These are phyloP conservation scores for Labeo calbasu DNA, from an alignment of 2,797 vertebrate species.

Conservation along the genomic window DNA sequence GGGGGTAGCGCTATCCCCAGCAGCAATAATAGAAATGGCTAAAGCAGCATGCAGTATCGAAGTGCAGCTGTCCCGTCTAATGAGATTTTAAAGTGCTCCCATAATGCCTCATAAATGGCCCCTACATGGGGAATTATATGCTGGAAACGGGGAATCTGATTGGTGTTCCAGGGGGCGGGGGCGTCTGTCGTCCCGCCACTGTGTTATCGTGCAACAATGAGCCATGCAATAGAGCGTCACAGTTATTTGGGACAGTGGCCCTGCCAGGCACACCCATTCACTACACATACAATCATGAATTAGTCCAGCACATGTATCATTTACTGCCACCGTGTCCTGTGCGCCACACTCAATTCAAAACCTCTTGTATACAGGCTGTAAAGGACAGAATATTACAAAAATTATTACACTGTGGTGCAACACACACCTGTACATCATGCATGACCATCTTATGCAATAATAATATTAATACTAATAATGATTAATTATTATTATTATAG, in stretches of 20 bases:
- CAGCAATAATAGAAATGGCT: constrained; percentile 75
- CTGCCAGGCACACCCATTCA: constrained; percentile 60
- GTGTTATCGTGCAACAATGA: constrained; percentile 62
- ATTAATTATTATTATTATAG: neutral
- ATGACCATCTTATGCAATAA: neutral
- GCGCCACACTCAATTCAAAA: constrained; percentile 43
- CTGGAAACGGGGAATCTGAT: constrained; percentile 75
- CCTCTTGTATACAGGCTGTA: constrained; percentile 34
- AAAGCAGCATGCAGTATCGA: constrained; percentile 77
- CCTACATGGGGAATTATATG: constrained; percentile 80
- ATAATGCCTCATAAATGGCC: constrained; percentile 78
- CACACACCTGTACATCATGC: neutral
- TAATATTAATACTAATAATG: too few relatives aligned
- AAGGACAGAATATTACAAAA: constrained; percentile 4
- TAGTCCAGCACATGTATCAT: constrained; percentile 55
- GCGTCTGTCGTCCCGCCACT: constrained; percentile 57
- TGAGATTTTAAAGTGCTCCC: constrained; percentile 82
- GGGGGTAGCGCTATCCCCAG: constrained; percentile 62
- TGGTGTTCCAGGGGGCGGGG: constrained; percentile 57
- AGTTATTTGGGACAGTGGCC: constrained; percentile 57
- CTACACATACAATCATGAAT: constrained; percentile 57
- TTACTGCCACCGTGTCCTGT: constrained; percentile 38
- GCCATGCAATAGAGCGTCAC: constrained; percentile 58
- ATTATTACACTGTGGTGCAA: neutral
- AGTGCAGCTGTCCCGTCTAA: constrained; percentile 82